Conservation (phyloP, 2,797 vertebrate species). For the Anomalospiza imberbis region DNA sequence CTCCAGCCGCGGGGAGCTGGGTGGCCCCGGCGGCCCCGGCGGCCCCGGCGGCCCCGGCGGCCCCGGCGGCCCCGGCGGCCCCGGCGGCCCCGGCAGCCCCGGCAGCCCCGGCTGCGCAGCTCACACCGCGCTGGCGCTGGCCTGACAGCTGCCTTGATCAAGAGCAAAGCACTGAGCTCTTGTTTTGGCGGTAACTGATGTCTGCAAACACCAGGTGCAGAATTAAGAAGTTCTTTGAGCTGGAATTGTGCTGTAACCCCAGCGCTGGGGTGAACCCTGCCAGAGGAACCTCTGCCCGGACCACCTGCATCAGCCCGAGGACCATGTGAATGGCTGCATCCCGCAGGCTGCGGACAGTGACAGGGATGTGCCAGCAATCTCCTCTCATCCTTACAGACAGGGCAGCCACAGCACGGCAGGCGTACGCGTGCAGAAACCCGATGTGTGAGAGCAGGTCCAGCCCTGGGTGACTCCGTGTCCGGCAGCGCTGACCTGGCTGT, state of each 20-base stretch:
- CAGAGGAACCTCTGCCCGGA: rapidly evolving
- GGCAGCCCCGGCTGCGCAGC: rapidly evolving
- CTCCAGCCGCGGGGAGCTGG: rapidly evolving
- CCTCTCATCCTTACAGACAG: background rate
- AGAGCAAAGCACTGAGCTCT: background rate
- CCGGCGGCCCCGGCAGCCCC: background rate
- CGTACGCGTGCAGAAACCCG: rapidly evolving
- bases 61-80: too few relatives aligned
- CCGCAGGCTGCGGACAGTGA: rapidly evolving
- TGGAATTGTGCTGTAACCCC: background rate
- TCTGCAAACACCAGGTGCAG: background rate
- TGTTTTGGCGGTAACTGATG: background rate
- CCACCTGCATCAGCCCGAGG: background rate
- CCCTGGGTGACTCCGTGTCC: rapidly evolving
- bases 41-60: background rate
- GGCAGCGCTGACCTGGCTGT: background rate
- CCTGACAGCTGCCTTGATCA: background rate
- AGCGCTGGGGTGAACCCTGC: rapidly evolving
- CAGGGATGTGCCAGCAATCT: background rate
- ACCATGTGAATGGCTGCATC: rapidly evolving
- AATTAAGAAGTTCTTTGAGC: background rate
- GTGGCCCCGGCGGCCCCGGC: background rate
- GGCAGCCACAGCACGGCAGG: background rate
- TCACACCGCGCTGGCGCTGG: background rate
- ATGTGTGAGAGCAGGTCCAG: rapidly evolving